Evolutionary conservation across 2,113 vertebrate species (phyloP), one percentile per base, ranked within the genome.

Genomic region (Dicentrarchus labrax): DNA sequence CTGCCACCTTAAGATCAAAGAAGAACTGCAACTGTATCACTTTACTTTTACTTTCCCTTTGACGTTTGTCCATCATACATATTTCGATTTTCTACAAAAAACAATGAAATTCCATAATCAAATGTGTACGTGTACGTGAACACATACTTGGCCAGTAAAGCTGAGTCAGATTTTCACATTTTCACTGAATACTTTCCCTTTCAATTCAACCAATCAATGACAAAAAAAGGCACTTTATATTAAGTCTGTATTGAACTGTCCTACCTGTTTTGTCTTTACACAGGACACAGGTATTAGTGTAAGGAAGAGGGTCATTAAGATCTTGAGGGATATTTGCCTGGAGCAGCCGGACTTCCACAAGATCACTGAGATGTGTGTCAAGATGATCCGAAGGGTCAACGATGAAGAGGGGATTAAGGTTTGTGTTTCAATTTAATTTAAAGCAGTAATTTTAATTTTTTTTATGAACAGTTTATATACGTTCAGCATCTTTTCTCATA

Each of bases 321-420:
- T 99, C 89, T 93, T 99, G 89, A 94, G 98, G 83, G 98, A 99
- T 87, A 99, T 99, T 91, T 99, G 98, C 91, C 97, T 99, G 94
- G 98, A 98, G 89, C 98, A 97, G 80, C 98, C 98, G 3, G 97
- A 97, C 8, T 99, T 99, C 95, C 97, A 96, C 90, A 99, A 99
- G 95, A 96, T 99, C 90, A 99, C 98, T 0, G 98, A 99, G 91
- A 99, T 99, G 98, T 99, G 98, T 88, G 98, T 99, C 69, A 98
- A 96, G 95, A 99, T 99, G 98, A 99, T 99, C 93, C 96, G 98
- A 74, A 96, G 98, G 93, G 98, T 99, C 86, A 99, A 99, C 69
- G 98, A 99, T 17, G 98, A 99, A 92, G 98, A 99, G 89, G 98
- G 98, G 92, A 99, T 99, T 95, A 99, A 99, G 98, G 98, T 99